Base-by-base conservation (phyloP, 2,797 vertebrate species). In the Crenichthys baileyi region DNA sequence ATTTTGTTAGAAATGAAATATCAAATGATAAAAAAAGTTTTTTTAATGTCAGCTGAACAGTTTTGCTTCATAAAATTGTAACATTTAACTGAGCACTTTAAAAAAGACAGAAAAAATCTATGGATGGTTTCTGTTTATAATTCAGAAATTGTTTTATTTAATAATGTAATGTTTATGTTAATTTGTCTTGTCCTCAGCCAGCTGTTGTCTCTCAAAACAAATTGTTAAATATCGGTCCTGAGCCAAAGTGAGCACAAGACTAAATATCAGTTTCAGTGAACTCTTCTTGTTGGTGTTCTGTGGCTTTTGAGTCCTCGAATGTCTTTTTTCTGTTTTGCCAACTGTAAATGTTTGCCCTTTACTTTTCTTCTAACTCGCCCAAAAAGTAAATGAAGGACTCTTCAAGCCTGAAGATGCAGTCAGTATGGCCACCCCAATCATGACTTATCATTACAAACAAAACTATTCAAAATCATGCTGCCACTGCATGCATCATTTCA, bases 241-340 rank as follows among this genome's bases (percentile, higher is more conserved):
- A 87, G 89, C 76, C 85, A 81, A 88, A 82, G 77, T 81, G 89
- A 90, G 88, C 87, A 88, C 88, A 90, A 85, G 78, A 75, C 88
- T 90, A 86, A 78, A 83, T 92, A 83, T 92, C 81, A 67, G 61
- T 83, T 87, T 80, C 61, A 68, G 71, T 79, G 75, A 44, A 87
- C 53, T 85, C 51, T 84, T 83, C 55, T 82, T 75, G 83, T 88
- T 70, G 83, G 20, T 83, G 87, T 88, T 86, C 76, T 70, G 53
- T 72, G 36, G 51, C 58, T 75, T 12, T 79, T 50, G 36, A 41
- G 58, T 87, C 77, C 41, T 67, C 74, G 78, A 60, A 65, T 79
- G 79, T 85, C 70, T 26, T 0, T 26, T 0, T 72, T 51, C 29
- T 68, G 41, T 85, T 73, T 68, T 31, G n/a, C 31, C 79, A 51